These are phyloP conservation scores for Toxotes jaculatrix DNA, from an alignment of 2,113 vertebrate species.

Conservation along the genomic window DNA sequence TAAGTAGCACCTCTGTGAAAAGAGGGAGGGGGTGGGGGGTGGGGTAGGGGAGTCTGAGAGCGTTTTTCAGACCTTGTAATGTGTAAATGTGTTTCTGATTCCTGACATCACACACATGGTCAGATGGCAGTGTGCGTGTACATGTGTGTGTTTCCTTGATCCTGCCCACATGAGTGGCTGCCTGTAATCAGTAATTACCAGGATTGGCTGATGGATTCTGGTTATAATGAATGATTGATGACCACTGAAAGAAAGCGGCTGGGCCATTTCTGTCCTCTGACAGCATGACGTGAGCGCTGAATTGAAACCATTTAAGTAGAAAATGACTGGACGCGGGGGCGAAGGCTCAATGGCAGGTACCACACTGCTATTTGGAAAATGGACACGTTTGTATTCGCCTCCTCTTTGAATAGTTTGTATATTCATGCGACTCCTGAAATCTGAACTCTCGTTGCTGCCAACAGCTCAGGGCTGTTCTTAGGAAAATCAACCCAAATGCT, in stretches of 20 bases:
- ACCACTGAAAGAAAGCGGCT: slow-evolving; percentile 68
- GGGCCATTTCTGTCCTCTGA: slow-evolving; percentile 71
- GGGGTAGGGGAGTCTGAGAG: slow-evolving; percentile 27
- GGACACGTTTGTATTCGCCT: slow-evolving; percentile 55
- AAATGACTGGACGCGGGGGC: slow-evolving; percentile 74
- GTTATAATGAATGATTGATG: slow-evolving; percentile 84
- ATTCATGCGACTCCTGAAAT: slow-evolving; percentile 60
- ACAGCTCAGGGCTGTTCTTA: slow-evolving; percentile 31
- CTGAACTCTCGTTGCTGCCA: slow-evolving; percentile 42
- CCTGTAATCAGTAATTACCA: slow-evolving; percentile 85
- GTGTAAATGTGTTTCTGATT: slow-evolving; percentile 82
- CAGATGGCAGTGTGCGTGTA: slow-evolving; percentile 47
- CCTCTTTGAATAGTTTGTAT: slow-evolving; percentile 54
- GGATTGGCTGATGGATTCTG: slow-evolving; percentile 82
- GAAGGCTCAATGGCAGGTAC: slow-evolving; percentile 66
- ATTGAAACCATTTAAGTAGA: slow-evolving; percentile 84
- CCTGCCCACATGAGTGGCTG: slow-evolving; percentile 69
- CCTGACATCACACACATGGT: slow-evolving; percentile 68
- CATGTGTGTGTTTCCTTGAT: slow-evolving; percentile 60
- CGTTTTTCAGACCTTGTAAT: slow-evolving; percentile 78
- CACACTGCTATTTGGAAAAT: slow-evolving; percentile 64
- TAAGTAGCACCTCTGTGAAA: slow-evolving; percentile 84
- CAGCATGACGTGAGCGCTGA: slow-evolving; percentile 77
- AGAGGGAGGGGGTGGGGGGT: slow-evolving; percentile 8
- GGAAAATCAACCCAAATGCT: slow-evolving; percentile 44